Base-by-base conservation (phyloP, 2,888 invertebrate genomes). In the Altica lythri region DNA sequence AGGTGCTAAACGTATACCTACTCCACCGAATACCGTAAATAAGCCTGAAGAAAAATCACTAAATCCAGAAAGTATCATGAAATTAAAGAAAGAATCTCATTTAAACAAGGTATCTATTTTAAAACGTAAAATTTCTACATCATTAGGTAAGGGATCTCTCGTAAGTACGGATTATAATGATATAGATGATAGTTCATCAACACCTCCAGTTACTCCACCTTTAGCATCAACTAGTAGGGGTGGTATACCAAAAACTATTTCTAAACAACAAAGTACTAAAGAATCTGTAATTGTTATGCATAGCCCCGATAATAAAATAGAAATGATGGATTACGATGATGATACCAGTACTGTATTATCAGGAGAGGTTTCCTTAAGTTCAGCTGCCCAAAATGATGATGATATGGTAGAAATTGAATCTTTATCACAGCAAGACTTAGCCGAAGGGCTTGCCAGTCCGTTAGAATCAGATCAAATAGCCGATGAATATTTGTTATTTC, bases 401-500 rank as follows among this genome's bases (percentile, higher is more conserved):
- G 81, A 82, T 62, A 80, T 82, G 30, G 77, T 81, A 1, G 82
- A 82, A 1, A 81, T 82, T 35, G 81, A 82, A 62, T 79, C 80
- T 17, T 80, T 81, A 54, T 78, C 79, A 0, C 79, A 80, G 53
- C 77, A 78, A 1, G 81, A 81, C 63, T 68, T 82, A 10, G 77
- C 74, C 1, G 83, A 85, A 34, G 83, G 82, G 1, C 82, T 86
- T 17, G 82, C 85, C 0, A 83, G 85, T 45, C 81, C 83, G 0
- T 72, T 83, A 14, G 85, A 83, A 64, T 75, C 80, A 0, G 81
- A 81, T 57, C 74, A 75, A 63, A 81, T 81, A 60, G 77, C 81
- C 3, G 83, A 85, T 58, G 84, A 86, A 59, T 86, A 83, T 65
- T 79, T 86, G 5, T 68, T 86, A 1, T 86, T 85, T 65, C 81